Evolutionary conservation across 2,888 invertebrate genomes (phyloP).

Genomic region (Malachius bipustulatus): DNA sequence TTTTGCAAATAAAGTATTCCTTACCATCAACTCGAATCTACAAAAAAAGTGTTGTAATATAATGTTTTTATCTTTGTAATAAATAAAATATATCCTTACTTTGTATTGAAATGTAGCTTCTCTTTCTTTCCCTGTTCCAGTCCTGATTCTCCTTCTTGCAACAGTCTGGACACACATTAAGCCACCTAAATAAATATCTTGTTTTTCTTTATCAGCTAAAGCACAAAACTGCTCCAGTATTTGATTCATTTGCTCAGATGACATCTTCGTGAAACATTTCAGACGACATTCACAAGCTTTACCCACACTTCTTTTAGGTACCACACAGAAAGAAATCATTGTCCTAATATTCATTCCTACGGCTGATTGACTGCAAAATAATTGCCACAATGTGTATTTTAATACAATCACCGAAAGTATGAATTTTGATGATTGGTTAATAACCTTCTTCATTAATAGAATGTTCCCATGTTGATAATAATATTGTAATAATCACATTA

Average conservation of each 20-base stretch:
- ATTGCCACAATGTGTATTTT: too few species aligned
- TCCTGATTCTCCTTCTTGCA: not conserved
- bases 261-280: not conserved
- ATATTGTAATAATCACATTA: too few species aligned
- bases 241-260: too few species aligned
- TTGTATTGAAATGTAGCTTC: not conserved
- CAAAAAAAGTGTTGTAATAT: not conserved
- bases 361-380: too few species aligned
- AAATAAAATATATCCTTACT: too few species aligned
- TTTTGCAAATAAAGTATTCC: not conserved
- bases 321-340: too few species aligned
- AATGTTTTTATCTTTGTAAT: too few species aligned
- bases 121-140: not conserved
- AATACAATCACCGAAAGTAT: too few species aligned
- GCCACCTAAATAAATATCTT: not conserved
- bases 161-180: not conserved
- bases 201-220: not conserved
- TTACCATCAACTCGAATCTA: not conserved
- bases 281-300: not conserved
- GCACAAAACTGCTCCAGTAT: not conserved
- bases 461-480: too few species aligned
- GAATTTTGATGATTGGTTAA: too few species aligned
- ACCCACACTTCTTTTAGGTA: slow-evolving; percentile 1
- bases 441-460: too few species aligned
- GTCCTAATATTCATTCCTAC: too few species aligned